Percentiles rank a stretch among this genome's conserved stretches.
Conservation (phyloP, 2,888 invertebrate genomes). For the Gari tellinella region DNA sequence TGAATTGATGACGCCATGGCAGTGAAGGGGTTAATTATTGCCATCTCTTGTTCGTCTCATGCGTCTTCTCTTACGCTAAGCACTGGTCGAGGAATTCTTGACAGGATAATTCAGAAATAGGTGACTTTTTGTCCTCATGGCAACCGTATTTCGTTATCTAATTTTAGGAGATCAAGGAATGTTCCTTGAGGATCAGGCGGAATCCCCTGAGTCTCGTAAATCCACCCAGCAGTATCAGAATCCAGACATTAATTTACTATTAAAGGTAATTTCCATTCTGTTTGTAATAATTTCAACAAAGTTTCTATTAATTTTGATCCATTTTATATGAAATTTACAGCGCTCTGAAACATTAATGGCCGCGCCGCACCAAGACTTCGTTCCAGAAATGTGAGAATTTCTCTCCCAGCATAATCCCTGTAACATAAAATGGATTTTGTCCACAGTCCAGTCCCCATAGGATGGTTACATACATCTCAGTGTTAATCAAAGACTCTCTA, state of each 20-base stretch:
- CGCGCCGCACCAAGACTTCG: conserved; percentile 24
- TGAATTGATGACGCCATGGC: too few relatives aligned
- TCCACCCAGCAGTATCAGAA: conserved; percentile 31
- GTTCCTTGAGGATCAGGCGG: conserved; percentile 27
- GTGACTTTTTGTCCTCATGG: too few relatives aligned
- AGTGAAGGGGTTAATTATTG: too few relatives aligned
- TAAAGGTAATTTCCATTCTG: conserved; percentile 66
- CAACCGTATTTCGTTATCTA: conserved; percentile 53
- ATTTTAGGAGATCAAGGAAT: conserved; percentile 49
- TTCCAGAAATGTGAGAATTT: conserved; percentile 25
- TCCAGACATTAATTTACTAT: conserved; percentile 59
- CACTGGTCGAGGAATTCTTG: too few relatives aligned
- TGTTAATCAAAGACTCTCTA: conserved; percentile 26
- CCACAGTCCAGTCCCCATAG: neutral
- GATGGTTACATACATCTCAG: conserved; percentile 23
- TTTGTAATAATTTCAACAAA: conserved; percentile 61
- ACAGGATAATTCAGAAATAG: too few relatives aligned
- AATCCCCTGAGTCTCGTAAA: conserved; percentile 52
- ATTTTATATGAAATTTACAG: conserved; percentile 57
- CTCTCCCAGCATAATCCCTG: conserved; percentile 37
- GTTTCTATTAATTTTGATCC: conserved; percentile 65
- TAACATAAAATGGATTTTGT: conserved; percentile 41
- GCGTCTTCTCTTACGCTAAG: too few relatives aligned
- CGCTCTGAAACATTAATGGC: conserved; percentile 41
- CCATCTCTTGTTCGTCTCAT: too few relatives aligned